Conservation (phyloP, 2,888 invertebrate genomes). For the Oeneis ivallda region DNA sequence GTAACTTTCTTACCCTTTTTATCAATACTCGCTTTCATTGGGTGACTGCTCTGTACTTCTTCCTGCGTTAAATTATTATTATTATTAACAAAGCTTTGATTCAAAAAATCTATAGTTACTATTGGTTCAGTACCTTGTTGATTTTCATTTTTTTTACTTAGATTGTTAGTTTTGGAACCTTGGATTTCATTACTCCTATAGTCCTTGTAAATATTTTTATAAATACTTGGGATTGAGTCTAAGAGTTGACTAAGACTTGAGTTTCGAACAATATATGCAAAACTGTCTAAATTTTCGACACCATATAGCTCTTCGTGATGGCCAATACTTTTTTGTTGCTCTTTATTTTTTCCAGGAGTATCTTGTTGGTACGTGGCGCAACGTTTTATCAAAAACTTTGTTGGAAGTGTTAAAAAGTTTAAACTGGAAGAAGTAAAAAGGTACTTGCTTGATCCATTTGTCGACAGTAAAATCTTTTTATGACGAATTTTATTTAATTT, state of each 20-base stretch:
- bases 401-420: conserved; percentile 57
- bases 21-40: conserved; percentile 8
- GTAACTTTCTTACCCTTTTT: background rate
- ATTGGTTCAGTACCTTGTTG: conserved; percentile 41
- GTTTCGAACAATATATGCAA: background rate
- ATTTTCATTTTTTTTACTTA: conserved; percentile 13
- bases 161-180: background rate
- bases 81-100: conserved; percentile 33
- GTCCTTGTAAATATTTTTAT: conserved; percentile 23
- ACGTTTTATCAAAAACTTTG: conserved; percentile 52
- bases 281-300: conserved; percentile 4
- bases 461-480: conserved; percentile 46
- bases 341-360: background rate
- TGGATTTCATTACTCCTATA: background rate
- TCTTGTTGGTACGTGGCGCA: conserved; percentile 45
- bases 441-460: conserved; percentile 42
- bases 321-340: background rate
- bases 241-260: no score
- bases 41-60: conserved; percentile 28
- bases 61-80: conserved; percentile 27
- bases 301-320: background rate
- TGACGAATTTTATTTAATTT: conserved; percentile 44
- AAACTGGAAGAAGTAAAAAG: conserved; percentile 50
- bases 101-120: conserved; percentile 42
- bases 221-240: conserved; percentile 21